Conservation (phyloP, 2,113 vertebrate species). For the Amblyornis subalaris region DNA sequence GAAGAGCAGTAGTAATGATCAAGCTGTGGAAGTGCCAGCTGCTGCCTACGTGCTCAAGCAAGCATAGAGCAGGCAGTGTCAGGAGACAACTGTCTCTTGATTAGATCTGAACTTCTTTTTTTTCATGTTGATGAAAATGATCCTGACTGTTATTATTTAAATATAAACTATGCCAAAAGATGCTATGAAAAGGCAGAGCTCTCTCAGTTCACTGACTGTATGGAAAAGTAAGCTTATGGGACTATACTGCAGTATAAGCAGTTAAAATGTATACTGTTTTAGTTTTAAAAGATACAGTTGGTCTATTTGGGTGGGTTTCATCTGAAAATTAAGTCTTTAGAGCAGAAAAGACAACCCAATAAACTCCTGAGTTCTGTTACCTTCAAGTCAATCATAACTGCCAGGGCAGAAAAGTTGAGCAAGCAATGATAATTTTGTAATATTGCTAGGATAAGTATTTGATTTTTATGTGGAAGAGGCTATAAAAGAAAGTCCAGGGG, state of each 20-base stretch:
- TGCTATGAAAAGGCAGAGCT: neutral
- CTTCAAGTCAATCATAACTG: neutral
- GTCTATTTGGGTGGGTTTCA: neutral
- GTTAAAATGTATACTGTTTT: neutral
- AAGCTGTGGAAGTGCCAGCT: constrained; percentile 7
- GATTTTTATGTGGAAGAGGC: neutral
- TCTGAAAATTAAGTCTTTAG: neutral
- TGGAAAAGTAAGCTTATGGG: neutral
- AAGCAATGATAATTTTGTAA: neutral
- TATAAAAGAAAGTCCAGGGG: neutral
- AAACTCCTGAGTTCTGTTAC: neutral
- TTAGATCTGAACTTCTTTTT: constrained; percentile 41
- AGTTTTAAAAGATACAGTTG: neutral
- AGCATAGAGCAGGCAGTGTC: constrained; percentile 28
- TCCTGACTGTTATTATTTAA: constrained; percentile 33
- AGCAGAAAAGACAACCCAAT: neutral
- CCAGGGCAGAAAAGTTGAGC: neutral
- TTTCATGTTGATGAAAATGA: constrained; percentile 18
- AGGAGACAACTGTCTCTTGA: constrained; percentile 1
- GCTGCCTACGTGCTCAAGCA: constrained; percentile 48
- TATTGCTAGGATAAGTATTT: neutral
- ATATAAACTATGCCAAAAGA: neutral
- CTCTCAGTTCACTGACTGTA: neutral
- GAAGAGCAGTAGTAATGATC: constrained; percentile 35
- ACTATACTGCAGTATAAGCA: neutral